Evolutionary conservation across 2,888 invertebrate species (phyloP).

Genomic region (Nemotelus pantherinus): DNA sequence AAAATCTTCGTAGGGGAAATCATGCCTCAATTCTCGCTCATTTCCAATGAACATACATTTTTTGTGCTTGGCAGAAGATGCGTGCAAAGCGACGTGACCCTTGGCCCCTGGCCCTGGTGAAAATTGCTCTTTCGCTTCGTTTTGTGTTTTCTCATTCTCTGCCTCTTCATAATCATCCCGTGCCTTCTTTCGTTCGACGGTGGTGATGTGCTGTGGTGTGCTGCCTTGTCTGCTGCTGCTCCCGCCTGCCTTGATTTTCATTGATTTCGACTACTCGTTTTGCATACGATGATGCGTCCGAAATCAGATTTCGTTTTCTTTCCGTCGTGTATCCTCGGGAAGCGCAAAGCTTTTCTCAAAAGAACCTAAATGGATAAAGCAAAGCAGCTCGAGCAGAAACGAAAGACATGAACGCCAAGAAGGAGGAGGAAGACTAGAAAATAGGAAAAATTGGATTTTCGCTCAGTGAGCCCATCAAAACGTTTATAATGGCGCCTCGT

Average conservation of each 20-base stretch:
- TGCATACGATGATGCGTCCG: constrained; percentile 19
- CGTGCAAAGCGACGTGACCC: neutral
- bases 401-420: neutral
- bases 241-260: constrained; percentile 25
- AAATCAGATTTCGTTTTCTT: constrained; percentile 4
- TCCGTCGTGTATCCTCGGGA: neutral
- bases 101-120: constrained; percentile 8
- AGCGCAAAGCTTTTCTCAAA: constrained; percentile 11
- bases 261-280: neutral
- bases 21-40: no score
- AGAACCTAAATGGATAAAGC: neutral
- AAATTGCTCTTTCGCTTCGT: constrained; percentile 14
- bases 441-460: constrained; percentile 37
- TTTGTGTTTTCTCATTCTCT: neutral
- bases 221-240: no score
- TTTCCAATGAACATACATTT: no score
- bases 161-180: neutral
- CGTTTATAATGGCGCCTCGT: constrained; percentile 35
- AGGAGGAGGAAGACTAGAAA: constrained; percentile 25
- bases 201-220: no score
- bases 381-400: neutral
- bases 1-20: no score
- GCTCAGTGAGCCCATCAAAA: constrained; percentile 18
- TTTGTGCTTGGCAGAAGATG: neutral
- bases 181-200: no score